A percentile compares a stretch with the other conserved stretches of the same genome.
Evolutionary conservation across 2,113 vertebrate genomes (phyloP).

Genomic region (Aldabrachelys gigantea): DNA sequence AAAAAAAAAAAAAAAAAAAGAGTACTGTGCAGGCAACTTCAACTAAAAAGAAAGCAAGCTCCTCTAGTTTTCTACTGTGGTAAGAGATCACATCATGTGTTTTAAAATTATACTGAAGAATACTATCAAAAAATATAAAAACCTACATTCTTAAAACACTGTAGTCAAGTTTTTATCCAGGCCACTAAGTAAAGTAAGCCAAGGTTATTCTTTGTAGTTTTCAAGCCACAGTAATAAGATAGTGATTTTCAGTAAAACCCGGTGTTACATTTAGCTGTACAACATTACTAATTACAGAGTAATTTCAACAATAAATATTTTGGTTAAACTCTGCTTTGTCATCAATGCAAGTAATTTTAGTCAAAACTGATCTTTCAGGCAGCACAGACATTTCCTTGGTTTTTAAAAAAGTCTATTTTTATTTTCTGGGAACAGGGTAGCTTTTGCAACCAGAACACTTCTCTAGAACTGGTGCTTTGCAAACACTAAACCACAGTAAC

Average conservation of each 20-base stretch:
- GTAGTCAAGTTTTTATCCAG: slow-evolving; percentile 62
- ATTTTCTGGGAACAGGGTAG: slow-evolving; percentile 59
- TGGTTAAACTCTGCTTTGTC: slow-evolving; percentile 78
- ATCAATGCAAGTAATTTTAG: slow-evolving; percentile 77
- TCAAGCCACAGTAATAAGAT: slow-evolving; percentile 64
- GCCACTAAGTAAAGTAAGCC: slow-evolving; percentile 67
- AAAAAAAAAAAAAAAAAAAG: too few species aligned
- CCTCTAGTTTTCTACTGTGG: slow-evolving; percentile 33
- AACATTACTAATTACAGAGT: slow-evolving; percentile 75
- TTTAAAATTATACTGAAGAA: slow-evolving; percentile 50
- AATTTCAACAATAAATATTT: slow-evolving; percentile 79
- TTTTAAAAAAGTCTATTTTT: slow-evolving; percentile 77
- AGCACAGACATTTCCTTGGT: slow-evolving; percentile 41
- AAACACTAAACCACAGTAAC: slow-evolving; percentile 60
- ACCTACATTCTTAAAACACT: slow-evolving; percentile 35
- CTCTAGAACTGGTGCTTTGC: slow-evolving; percentile 63
- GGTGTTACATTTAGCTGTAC: slow-evolving; percentile 74
- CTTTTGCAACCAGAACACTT: slow-evolving; percentile 53
- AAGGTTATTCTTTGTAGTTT: slow-evolving; percentile 48
- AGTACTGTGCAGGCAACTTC: neutral
- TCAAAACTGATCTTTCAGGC: slow-evolving; percentile 61
- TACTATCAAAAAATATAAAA: slow-evolving; percentile 59
- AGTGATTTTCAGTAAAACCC: slow-evolving; percentile 66
- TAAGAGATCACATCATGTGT: slow-evolving; percentile 59
- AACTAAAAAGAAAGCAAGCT: slow-evolving; percentile 43